Base-by-base conservation (phyloP, 2,888 invertebrate species). In the Nomada goodeniana region DNA sequence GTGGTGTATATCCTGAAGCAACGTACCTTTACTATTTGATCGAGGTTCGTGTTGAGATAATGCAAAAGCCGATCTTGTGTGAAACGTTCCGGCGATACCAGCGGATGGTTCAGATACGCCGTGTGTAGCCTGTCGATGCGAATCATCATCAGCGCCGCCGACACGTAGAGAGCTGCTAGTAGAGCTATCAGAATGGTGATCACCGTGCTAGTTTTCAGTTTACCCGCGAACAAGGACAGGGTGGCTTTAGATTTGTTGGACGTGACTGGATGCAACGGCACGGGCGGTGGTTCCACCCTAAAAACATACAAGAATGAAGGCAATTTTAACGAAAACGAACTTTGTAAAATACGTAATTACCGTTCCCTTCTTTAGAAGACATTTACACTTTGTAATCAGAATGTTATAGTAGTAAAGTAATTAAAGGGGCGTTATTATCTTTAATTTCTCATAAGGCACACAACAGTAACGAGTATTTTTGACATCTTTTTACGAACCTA, bases 1-100 rank as follows among this genome's bases (percentile, higher is more conserved):
- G 0, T 47, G 15, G 13, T 36, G 47, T 47, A 47, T 47, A 13
- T 13, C 2, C 36, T 7, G 55, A 15, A 59, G 53, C 13, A 55
- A 7, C 91, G 92, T 93, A 97, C 97, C 96, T 97, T 97, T 82
- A 97, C 96, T 90, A 98, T 96, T 94, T 97, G 96, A 93, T 97
- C 95, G 88, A 97, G 95, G 95, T 97, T 97, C 86, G 96, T 95
- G 90, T 96, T 96, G 83, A 98, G 95, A 94, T 93, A 93, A 71
- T 92, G 92, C 83, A 93, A 79, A 29, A 93, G 88, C 57, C 90
- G 91, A 85, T 93, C 92, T 61, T 93, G 92, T 5, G 92, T 92
- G 65, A 92, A 92, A 64, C 91, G 88, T 84, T 93, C 93, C 18
- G 93, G 91, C n/a, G 93, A 92, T 23, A 91, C 90, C 11, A 93